Evolutionary conservation across 2,888 invertebrate genomes (phyloP).

Genomic region (Dynastes tityus): DNA sequence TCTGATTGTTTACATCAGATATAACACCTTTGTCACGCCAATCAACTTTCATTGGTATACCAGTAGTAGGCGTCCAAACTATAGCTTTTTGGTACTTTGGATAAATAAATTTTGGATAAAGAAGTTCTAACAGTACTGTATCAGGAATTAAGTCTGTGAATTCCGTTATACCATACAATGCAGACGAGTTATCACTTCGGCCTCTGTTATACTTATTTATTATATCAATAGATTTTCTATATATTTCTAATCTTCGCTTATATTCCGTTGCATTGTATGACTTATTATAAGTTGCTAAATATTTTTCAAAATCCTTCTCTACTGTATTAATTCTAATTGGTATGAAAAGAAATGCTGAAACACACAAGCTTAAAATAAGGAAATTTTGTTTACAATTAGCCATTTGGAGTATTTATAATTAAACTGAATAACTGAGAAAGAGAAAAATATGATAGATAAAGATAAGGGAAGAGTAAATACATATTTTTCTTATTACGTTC

Average conservation of each 20-base stretch:
- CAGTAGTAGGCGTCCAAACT: constrained; percentile 17
- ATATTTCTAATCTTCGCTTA: constrained; percentile 64
- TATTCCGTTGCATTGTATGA: constrained; percentile 66
- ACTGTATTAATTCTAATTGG: constrained; percentile 67
- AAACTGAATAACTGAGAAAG: constrained; percentile 29
- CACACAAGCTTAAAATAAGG: constrained; percentile 63
- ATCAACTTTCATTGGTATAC: constrained; percentile 64
- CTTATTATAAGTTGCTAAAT: constrained; percentile 70
- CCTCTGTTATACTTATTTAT: constrained; percentile 70
- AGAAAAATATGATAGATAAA: not conserved
- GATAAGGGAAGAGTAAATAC: constrained; percentile 45
- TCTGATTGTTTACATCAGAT: constrained; percentile 81
- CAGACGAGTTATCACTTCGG: constrained; percentile 67
- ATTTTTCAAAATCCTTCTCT: constrained; percentile 68
- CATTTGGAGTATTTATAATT: constrained; percentile 53
- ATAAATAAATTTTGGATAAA: constrained; percentile 40
- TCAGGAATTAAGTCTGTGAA: constrained; percentile 75
- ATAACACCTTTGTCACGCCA: constrained; percentile 77
- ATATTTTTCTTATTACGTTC: constrained; percentile 29
- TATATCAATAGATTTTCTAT: constrained; percentile 69
- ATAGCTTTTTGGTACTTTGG: constrained; percentile 26
- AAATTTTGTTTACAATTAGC: constrained; percentile 66
- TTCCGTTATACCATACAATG: constrained; percentile 74
- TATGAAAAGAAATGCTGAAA: constrained; percentile 69
- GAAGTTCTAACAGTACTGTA: constrained; percentile 14